Evolutionary conservation across 2,797 vertebrate species (phyloP).

Genomic region (Hephaestus fuliginosus): DNA sequence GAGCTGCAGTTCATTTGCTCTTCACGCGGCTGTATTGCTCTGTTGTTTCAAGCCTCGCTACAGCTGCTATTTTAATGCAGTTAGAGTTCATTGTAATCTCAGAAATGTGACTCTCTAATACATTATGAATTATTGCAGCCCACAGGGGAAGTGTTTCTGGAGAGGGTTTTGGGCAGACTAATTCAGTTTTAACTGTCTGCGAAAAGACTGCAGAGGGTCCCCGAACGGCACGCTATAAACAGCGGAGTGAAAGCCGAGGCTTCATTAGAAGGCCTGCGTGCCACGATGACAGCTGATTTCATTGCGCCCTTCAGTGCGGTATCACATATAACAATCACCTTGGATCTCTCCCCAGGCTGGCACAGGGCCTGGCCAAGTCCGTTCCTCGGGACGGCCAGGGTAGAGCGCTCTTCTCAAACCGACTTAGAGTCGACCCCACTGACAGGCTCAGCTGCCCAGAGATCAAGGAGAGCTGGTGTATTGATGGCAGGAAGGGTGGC

Average conservation of each 20-base stretch:
- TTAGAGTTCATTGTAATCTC: conserved; percentile 33
- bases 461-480: conserved; percentile 41
- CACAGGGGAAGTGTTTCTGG: conserved; percentile 39
- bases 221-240: conserved; percentile 37
- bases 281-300: conserved; percentile 71
- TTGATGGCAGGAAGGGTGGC: conserved; percentile 24
- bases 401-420: conserved; percentile 18
- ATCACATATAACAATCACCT: conserved; percentile 65
- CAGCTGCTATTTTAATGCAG: conserved; percentile 20
- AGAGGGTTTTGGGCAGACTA: conserved; percentile 42
- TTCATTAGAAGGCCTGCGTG: conserved; percentile 60
- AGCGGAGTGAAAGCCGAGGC: conserved; percentile 42
- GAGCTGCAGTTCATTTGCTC: not conserved
- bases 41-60: conserved; percentile 4
- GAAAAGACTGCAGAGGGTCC: conserved; percentile 42
- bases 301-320: conserved; percentile 38
- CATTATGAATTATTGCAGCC: conserved; percentile 45
- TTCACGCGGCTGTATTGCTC: not conserved
- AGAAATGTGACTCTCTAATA: conserved; percentile 36
- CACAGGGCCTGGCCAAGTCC: conserved; percentile 34
- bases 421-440: conserved; percentile 32
- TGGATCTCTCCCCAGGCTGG: conserved; percentile 59
- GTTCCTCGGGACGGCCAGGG: not conserved
- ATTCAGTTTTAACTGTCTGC: conserved; percentile 51
- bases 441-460: conserved; percentile 37